phyloP scores from a whole-genome alignment of 2,888 invertebrate species.

The Chaetogeoica ovagalla region DNA sequence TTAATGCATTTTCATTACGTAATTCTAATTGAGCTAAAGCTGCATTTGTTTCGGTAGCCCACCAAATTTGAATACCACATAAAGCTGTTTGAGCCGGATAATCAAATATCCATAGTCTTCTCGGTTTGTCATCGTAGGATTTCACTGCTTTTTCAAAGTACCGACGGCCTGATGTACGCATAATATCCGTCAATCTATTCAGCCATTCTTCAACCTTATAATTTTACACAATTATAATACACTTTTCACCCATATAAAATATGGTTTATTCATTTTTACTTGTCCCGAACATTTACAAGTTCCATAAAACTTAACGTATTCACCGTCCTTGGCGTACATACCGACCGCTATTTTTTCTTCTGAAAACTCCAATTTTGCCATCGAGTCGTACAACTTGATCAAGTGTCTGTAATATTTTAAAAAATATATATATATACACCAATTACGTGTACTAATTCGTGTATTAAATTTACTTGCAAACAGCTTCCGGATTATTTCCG shows the following conservation, averaged over 20 bases:
- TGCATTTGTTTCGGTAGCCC: slow-evolving; percentile 90
- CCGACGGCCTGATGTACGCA: slow-evolving; percentile 78
- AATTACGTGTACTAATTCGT: neutral
- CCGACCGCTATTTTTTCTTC: slow-evolving; percentile 70
- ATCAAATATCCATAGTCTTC: slow-evolving; percentile 90
- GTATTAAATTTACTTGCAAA: slow-evolving; percentile 62
- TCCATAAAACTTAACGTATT: slow-evolving; percentile 64
- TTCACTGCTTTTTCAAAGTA: slow-evolving; percentile 78
- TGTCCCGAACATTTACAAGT: slow-evolving; percentile 86
- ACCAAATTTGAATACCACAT: slow-evolving; percentile 93
- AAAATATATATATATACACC: neutral
- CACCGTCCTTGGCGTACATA: slow-evolving; percentile 87
- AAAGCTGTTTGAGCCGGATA: slow-evolving; percentile 89
- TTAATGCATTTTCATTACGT: slow-evolving; percentile 89
- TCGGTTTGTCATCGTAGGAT: slow-evolving; percentile 83
- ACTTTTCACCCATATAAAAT: neutral
- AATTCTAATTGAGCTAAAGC: slow-evolving; percentile 88
- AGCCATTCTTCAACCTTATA: slow-evolving; percentile 84
- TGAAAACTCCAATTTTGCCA: slow-evolving; percentile 77
- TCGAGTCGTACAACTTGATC: slow-evolving; percentile 88
- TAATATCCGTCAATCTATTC: slow-evolving; percentile 80
- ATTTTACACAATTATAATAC: neutral
- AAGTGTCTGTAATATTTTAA: slow-evolving; percentile 67
- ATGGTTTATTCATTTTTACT: slow-evolving; percentile 59
- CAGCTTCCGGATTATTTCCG: slow-evolving; percentile 82